These are phyloP conservation scores for Micropoecilia bifurca DNA, from an alignment of 2,797 vertebrate genomes.

Conservation along the genomic window DNA sequence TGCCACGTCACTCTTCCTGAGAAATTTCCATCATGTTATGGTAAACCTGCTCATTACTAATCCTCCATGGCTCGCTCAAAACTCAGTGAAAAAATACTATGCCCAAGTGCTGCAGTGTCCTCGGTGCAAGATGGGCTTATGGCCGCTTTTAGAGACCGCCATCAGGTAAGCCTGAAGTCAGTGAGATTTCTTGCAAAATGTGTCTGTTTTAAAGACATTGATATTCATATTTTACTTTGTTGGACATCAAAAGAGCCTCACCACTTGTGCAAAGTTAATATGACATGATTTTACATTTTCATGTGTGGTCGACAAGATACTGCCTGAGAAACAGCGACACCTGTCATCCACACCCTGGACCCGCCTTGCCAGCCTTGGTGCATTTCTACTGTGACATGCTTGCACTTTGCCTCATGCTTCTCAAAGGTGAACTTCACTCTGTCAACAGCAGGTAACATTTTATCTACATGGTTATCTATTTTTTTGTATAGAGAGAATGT, in stretches of 20 bases:
- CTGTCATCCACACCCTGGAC: slow-evolving; percentile 86
- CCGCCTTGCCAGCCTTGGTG: slow-evolving; percentile 78
- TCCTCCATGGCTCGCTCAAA: slow-evolving; percentile 86
- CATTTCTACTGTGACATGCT: slow-evolving; percentile 83
- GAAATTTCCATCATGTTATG: slow-evolving; percentile 79
- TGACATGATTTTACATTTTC: not conserved
- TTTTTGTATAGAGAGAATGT: not conserved
- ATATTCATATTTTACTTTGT: not conserved
- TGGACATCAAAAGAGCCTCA: not conserved
- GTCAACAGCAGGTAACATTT: slow-evolving; percentile 57
- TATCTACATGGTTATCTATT: not conserved
- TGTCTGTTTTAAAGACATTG: not conserved
- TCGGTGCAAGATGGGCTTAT: slow-evolving; percentile 73
- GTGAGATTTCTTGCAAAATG: not conserved
- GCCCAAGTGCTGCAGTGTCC: slow-evolving; percentile 87
- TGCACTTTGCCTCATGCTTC: slow-evolving; percentile 86
- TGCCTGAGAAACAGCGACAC: slow-evolving; percentile 82
- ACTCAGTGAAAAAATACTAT: slow-evolving; percentile 82
- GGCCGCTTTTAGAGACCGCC: slow-evolving; percentile 78
- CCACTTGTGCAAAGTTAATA: not conserved
- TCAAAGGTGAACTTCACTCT: slow-evolving; percentile 87
- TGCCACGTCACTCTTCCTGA: slow-evolving; percentile 68
- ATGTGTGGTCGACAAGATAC: slow-evolving; percentile 58
- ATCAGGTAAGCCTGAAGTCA: slow-evolving; percentile 72
- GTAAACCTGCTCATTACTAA: slow-evolving; percentile 80